phyloP scores from a whole-genome alignment of 2,113 vertebrate genomes.

The Coptodon rendalli region DNA sequence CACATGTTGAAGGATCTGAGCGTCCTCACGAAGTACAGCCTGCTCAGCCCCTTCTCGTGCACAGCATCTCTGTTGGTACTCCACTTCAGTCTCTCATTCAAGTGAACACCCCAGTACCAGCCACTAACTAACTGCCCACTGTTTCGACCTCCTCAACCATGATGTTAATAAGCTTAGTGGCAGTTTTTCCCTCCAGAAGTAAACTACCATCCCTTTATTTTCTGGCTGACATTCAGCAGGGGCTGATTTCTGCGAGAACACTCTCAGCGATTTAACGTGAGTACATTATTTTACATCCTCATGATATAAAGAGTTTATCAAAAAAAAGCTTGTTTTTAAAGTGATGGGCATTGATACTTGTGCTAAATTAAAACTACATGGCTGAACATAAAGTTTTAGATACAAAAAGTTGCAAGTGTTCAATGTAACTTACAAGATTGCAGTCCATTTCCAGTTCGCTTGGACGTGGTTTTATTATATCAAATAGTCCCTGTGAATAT shows the following conservation, averaged over 20 bases:
- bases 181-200: neutral
- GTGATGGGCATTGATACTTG: neutral
- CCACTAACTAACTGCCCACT: neutral
- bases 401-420: neutral
- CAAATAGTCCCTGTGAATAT: neutral
- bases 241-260: rapidly evolving
- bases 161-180: neutral
- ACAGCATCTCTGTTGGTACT: neutral
- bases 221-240: neutral
- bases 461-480: neutral
- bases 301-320: neutral
- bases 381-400: neutral
- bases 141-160: neutral
- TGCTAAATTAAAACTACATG: neutral
- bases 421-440: neutral
- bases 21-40: neutral
- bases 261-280: neutral
- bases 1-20: neutral
- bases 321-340: neutral
- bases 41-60: neutral
- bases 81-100: neutral
- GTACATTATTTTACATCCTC: neutral
- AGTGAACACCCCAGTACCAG: neutral
- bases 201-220: neutral
- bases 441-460: neutral